phyloP scores from a whole-genome alignment of 2,888 invertebrate species.

The Pseudolycoriella hygida region DNA sequence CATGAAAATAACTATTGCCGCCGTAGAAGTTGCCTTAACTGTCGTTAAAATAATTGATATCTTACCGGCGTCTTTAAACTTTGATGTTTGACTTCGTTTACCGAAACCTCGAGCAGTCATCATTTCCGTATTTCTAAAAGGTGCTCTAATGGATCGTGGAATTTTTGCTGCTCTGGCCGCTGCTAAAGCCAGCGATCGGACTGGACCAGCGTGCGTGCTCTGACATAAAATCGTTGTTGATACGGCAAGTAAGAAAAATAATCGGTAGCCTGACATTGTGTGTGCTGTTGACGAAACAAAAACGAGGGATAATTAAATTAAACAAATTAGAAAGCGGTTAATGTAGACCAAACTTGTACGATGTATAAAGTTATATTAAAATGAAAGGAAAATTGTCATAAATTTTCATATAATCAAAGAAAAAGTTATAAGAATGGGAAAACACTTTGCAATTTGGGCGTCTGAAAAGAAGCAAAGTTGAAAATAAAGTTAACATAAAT shows the following conservation, averaged over 20 bases:
- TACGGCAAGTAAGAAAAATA: conserved; percentile 1
- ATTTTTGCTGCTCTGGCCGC: conserved; percentile 11
- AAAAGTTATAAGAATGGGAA: too few species aligned
- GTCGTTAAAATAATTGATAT: too few species aligned
- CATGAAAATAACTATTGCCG: too few species aligned
- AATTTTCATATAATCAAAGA: too few species aligned
- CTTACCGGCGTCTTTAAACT: conserved; percentile 4
- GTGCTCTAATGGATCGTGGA: conserved; percentile 16
- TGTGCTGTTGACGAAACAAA: background rate
- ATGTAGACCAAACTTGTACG: too few species aligned
- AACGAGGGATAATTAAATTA: background rate
- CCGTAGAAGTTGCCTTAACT: too few species aligned
- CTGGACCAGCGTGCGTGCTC: conserved; percentile 11
- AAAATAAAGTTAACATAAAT: too few species aligned
- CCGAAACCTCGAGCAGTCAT: conserved; percentile 19
- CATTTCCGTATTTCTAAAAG: conserved; percentile 15
- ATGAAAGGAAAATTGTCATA: too few species aligned
- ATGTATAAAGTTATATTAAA: too few species aligned
- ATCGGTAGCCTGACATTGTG: conserved; percentile 1
- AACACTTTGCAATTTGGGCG: too few species aligned
- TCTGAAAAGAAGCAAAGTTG: too few species aligned
- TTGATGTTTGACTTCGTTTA: conserved; percentile 13
- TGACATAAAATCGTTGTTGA: background rate
- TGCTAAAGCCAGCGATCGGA: conserved; percentile 12
- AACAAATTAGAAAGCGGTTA: too few species aligned